Base-by-base conservation (phyloP, 2,888 invertebrate species). In the Mystacides longicornis region DNA sequence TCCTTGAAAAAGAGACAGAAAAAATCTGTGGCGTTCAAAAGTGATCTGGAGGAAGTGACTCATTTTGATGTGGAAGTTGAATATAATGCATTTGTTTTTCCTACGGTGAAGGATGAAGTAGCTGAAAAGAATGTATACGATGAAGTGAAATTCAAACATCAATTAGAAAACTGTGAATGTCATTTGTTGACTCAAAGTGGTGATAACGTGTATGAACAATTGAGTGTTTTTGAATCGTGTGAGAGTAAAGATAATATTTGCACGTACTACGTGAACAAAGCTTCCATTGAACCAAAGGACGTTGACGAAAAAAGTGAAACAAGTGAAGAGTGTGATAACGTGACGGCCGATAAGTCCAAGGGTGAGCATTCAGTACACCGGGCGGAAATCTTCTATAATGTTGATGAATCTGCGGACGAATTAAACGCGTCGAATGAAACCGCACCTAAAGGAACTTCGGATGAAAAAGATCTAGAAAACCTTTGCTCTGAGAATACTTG, bases 161-260 rank as follows among this genome's bases (percentile, higher is more conserved):
- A 19, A 37, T 2, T 49, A 42, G 49, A 49, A 54, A 49, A 54
- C 43, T 54, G 54, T 43, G 18, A 49, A 49, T 54, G 54, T 20
- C 49, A 49, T n/a, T n/a, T n/a, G n/a, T 42, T 23, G 19, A 23
- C 19, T 27, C 4, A 20, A n/a, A 46, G 19, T 27, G 47, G 33
- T 11, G 48, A 48, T 19, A 20, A 23, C 23, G 18, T 23, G n/a
- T 42, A 54, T 23, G 54, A 54, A n/a, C 37, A 48, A 47, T 22
- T 53, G n/a, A 53, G 23, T 18, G 11, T 48, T 21, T 20, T 31
- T 21, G 54, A 49, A 19, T 49, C 27, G 9, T n/a, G 33, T 33
- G 49, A 16, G 9, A 19, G 19, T 23, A 23, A 22, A 48, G 3
- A 11, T 11, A 48, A 4, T 16, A 48, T 48, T 23, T n/a, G n/a